Evolutionary conservation across 1,140 invertebrate species (phyloP).

Genomic region (Oryctes rhinoceros): DNA sequence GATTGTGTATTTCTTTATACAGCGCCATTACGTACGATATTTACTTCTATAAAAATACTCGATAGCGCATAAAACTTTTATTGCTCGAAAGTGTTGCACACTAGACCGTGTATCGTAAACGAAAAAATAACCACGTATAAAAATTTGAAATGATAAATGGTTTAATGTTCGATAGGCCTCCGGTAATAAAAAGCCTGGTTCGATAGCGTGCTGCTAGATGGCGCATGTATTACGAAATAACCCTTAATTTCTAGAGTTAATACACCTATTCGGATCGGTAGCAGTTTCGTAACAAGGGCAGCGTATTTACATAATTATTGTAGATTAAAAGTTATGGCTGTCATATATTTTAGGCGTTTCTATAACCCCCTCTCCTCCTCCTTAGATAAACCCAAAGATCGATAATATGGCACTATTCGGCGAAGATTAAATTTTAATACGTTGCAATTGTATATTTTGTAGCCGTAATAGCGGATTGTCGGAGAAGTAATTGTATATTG

Average conservation of each 20-base stretch:
- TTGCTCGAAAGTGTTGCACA: too few species aligned
- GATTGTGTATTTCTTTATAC: too few species aligned
- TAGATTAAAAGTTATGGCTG: conserved; percentile 35
- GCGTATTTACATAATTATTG: conserved; percentile 31
- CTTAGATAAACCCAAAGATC: not conserved
- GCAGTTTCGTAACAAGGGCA: conserved; percentile 28
- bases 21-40: too few species aligned
- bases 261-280: conserved; percentile 18
- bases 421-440: not conserved
- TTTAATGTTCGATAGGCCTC: not conserved
- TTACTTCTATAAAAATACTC: too few species aligned
- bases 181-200: not conserved
- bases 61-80: too few species aligned
- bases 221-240: not conserved
- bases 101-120: too few species aligned
- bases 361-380: not conserved
- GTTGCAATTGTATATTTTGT: conserved; percentile 7
- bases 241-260: conserved; percentile 2
- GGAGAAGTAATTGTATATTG: not conserved
- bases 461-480: not conserved
- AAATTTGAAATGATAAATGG: too few species aligned
- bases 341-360: conserved; percentile 19
- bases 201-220: not conserved
- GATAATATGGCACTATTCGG: not conserved
- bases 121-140: too few species aligned